phyloP scores from a whole-genome alignment of 2,113 vertebrate genomes.

The Hiodon alosoides region DNA sequence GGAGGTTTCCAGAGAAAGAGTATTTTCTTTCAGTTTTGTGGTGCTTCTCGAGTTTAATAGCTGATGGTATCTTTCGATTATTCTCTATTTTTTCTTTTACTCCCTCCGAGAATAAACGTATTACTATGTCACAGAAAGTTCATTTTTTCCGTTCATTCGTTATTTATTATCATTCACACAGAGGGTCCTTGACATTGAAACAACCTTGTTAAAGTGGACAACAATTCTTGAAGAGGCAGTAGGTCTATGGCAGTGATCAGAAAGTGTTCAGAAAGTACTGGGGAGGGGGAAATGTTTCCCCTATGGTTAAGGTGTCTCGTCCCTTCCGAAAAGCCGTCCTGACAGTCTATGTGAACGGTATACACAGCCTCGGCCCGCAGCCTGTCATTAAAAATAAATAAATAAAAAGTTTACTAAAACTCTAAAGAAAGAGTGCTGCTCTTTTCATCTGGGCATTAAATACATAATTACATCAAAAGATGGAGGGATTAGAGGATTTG shows the following conservation, averaged over 20 bases:
- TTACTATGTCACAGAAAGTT: no score
- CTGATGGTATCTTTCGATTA: slow-evolving; percentile 22
- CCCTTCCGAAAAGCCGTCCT: not conserved
- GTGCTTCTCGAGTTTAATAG: no score
- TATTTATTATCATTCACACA: slow-evolving; percentile 48
- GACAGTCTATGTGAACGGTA: not conserved
- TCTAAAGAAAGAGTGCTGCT: not conserved
- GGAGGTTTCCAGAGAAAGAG: slow-evolving; percentile 17
- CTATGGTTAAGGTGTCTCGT: not conserved
- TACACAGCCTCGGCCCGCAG: not conserved
- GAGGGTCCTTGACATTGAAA: slow-evolving; percentile 62
- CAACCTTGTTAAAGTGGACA: slow-evolving; percentile 55
- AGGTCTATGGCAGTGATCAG: not conserved
- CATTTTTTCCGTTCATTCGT: no score
- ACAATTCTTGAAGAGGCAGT: slow-evolving; percentile 42
- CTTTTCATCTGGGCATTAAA: slow-evolving; percentile 35
- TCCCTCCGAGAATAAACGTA: slow-evolving; percentile 32
- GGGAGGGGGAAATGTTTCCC: not conserved
- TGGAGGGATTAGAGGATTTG: slow-evolving; percentile 36
- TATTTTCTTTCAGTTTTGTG: slow-evolving; percentile 32
- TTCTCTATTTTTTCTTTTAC: slow-evolving; percentile 62
- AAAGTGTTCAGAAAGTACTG: not conserved
- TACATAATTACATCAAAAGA: slow-evolving; percentile 43
- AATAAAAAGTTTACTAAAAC: not conserved
- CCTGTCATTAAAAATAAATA: not conserved